Base-by-base conservation (phyloP, 2,888 invertebrate species). In the Mylabris sibirica region DNA sequence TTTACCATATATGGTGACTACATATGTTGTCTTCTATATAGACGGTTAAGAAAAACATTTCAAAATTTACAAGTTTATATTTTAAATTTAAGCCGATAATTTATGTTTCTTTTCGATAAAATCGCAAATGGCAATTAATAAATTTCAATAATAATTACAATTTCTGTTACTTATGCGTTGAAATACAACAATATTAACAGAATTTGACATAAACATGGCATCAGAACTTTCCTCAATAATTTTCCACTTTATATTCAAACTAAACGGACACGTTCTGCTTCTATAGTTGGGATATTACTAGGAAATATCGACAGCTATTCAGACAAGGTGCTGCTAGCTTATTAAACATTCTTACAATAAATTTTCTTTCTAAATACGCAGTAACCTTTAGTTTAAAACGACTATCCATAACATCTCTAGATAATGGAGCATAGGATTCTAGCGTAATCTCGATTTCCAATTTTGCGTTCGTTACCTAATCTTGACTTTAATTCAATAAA, bases 211-310 rank as follows among this genome's bases (percentile, higher is more conserved):
- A 72, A 71, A 66, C 73, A 75, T 71, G 72, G 66, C n/a, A n/a
- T 69, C 65, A 65, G 66, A 59, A 69, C 59, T 59, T 66, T 67
- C 70, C 60, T 65, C 72, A 70, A 75, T 76, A 75, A 76, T 75
- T 71, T 59, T 66, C 72, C 65, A 69, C 72, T 77, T 77, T 78
- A 75, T 76, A 78, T 77, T 75, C 78, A 59, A 73, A 72, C 71
- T 74, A 73, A 75, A 71, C 74, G 73, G 74, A 72, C 78, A 78
- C 78, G 76, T 78, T 65, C 65, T 65, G 73, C 69, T 70, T 74
- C 72, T 73, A 74, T 72, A 73, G 74, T 67, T 65, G 49, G 63
- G 60, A 62, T n/a, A n/a, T 30, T 62, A 63, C 38, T 59, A 59
- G 59, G 63, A 44, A 26, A 41, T 44, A 22, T 34, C 60, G 17